Base-by-base conservation (phyloP, 2,797 vertebrate genomes). In the Apogon talboti region DNA sequence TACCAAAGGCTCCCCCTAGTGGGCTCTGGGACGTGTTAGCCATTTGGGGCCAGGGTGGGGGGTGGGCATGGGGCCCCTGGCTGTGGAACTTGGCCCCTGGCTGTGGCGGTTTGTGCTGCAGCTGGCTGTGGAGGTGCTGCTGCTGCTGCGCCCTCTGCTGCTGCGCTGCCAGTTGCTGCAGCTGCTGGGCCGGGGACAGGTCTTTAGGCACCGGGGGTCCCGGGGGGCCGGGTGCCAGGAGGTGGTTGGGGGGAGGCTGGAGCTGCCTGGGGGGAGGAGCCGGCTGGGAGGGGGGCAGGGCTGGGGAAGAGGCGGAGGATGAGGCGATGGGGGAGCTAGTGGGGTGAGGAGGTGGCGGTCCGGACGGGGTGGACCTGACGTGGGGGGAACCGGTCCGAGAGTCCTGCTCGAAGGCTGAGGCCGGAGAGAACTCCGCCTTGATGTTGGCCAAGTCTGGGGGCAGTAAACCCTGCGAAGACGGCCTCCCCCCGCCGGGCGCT, bases 121-220 rank as follows among this genome's bases (percentile, higher is more conserved):
- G 94, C 49, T 97, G 94, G 60, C 90, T 95, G 62, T 97, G 96
- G 46, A 97, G 87, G 87, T 97, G 91, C 80, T 98, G 96, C 40
- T 45, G 44, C 16, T 56, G 53, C 24, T 33, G 30, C 1, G 95
- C 94, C 7, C 96, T 90, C 81, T 98, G 97, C 86, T 98, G 95
- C 86, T 98, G 90, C 15, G 96, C 97, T 0, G 98, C 98, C 16
- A 99, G 93, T 88, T 99, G 96, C 82, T 99, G 95, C 14, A 99
- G 96, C 72, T 99, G 98, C 87, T 99, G 97, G 9, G 97, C 95
- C 0, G 95, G 98, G 35, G 97, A 97, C 84, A 98, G 92, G 89
- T 99, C 97, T 83, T 97, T 96, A 77, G 95, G 76, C 65, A 90
- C 81, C 0, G 59, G 81, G 74, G 96, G 95, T 13, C 89, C 92